Conservation (phyloP, 2,797 vertebrate species). For the Spatula versicolor region DNA sequence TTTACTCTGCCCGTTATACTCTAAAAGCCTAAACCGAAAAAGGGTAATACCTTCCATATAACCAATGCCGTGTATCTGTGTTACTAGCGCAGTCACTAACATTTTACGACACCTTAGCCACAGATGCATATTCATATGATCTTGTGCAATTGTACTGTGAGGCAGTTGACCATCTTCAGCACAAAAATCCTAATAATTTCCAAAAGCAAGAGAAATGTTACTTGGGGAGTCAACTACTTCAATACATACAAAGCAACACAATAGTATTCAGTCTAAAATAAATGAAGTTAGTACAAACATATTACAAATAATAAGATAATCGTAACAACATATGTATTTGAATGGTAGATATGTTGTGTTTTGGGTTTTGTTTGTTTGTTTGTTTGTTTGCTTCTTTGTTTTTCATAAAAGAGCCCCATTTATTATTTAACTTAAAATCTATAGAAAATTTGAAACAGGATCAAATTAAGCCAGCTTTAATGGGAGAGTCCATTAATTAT, state of each 20-base stretch:
- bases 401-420: background rate
- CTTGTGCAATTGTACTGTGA: slow-evolving; percentile 76
- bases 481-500: background rate
- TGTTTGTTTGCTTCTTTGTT: background rate
- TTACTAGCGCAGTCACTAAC: slow-evolving; percentile 78
- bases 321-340: background rate
- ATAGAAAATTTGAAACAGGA: background rate
- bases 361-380: background rate
- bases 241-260: background rate
- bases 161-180: slow-evolving; percentile 44
- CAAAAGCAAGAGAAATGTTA: slow-evolving; percentile 35
- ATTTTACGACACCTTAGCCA: slow-evolving; percentile 88
- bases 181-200: background rate
- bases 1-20: background rate
- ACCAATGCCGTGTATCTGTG: slow-evolving; percentile 74
- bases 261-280: background rate
- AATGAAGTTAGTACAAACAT: background rate
- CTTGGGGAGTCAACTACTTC: background rate
- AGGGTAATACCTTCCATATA: slow-evolving; percentile 73
- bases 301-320: background rate
- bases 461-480: background rate
- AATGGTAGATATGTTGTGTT: background rate
- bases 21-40: background rate
- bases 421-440: background rate
- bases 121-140: slow-evolving; percentile 77